Conservation (phyloP, 2,113 vertebrate species). For the Indri indri region DNA sequence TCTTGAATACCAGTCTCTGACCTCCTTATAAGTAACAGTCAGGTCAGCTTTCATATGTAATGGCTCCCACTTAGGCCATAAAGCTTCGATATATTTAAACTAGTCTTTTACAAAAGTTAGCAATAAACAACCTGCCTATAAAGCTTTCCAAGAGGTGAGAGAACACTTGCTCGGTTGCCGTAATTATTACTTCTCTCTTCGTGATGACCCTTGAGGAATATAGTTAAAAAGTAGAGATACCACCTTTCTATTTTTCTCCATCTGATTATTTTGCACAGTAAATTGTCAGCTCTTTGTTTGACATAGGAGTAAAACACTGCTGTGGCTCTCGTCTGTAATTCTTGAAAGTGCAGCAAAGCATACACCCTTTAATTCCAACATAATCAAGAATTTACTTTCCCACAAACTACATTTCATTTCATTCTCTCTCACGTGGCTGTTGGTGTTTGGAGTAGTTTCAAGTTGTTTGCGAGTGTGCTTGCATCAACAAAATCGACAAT, state of each 20-base stretch:
- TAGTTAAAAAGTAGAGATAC: constrained; percentile 49
- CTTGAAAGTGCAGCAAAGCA: constrained; percentile 48
- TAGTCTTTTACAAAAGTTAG: constrained; percentile 64
- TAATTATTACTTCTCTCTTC: constrained; percentile 60
- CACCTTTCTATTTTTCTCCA: constrained; percentile 55
- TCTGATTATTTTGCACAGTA: constrained; percentile 51
- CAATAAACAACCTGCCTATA: constrained; percentile 42
- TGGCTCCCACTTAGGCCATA: constrained; percentile 59
- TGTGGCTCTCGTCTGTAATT: constrained; percentile 32
- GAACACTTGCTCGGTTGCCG: background rate
- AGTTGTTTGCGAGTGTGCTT: constrained; percentile 57
- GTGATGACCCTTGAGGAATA: constrained; percentile 19
- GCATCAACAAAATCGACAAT: constrained; percentile 54
- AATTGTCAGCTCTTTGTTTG: constrained; percentile 58
- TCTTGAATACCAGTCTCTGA: constrained; percentile 54
- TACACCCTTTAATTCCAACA: constrained; percentile 61
- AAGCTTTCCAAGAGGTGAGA: constrained; percentile 52
- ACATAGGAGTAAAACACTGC: constrained; percentile 11
- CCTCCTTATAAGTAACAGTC: constrained; percentile 51
- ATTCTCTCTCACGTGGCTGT: constrained; percentile 34
- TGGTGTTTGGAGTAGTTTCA: constrained; percentile 60
- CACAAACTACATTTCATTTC: constrained; percentile 47
- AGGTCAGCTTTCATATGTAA: constrained; percentile 55
- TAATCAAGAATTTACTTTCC: constrained; percentile 69
- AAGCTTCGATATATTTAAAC: constrained; percentile 48